Percentiles rank a stretch among this genome's conserved stretches.
phyloP scores from a whole-genome alignment of 2,888 invertebrate species.

The Drosophila rubida region DNA sequence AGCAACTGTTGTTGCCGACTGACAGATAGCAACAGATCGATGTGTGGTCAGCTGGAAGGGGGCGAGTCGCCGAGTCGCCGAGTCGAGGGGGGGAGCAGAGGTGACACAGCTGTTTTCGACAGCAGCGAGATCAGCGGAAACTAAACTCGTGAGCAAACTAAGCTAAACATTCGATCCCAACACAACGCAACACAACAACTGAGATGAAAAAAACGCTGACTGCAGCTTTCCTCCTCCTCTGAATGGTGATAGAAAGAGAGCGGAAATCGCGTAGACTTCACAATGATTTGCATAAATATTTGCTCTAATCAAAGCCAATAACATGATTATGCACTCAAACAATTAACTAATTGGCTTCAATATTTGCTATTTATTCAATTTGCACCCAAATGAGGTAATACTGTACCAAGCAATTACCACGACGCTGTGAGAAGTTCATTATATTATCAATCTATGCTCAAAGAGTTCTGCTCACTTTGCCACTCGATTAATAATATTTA shows the following conservation, averaged over 20 bases:
- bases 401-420: slow-evolving; percentile 16
- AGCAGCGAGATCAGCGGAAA: slow-evolving; percentile 16
- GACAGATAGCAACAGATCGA: background rate
- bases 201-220: background rate
- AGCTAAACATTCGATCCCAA: slow-evolving; percentile 10
- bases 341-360: slow-evolving; percentile 19
- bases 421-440: slow-evolving; percentile 8
- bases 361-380: slow-evolving; percentile 15
- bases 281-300: slow-evolving; percentile 22
- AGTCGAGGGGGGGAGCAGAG: slow-evolving; percentile 4
- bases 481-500: too few species aligned
- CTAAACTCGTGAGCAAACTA: slow-evolving; percentile 2
- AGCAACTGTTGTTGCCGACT: slow-evolving; percentile 29
- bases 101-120: slow-evolving; percentile 13
- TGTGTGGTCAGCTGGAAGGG: background rate
- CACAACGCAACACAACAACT: background rate
- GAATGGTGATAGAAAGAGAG: background rate
- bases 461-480: too few species aligned
- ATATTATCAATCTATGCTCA: background rate
- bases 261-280: background rate
- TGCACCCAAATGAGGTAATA: slow-evolving; percentile 21
- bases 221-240: background rate
- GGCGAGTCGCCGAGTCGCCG: too few species aligned
- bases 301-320: slow-evolving; percentile 11
- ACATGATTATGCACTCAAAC: slow-evolving; percentile 13